Evolutionary conservation across 2,113 vertebrate genomes (phyloP), one percentile per base, ranked within the genome.

Genomic region (Podarcis muralis): DNA sequence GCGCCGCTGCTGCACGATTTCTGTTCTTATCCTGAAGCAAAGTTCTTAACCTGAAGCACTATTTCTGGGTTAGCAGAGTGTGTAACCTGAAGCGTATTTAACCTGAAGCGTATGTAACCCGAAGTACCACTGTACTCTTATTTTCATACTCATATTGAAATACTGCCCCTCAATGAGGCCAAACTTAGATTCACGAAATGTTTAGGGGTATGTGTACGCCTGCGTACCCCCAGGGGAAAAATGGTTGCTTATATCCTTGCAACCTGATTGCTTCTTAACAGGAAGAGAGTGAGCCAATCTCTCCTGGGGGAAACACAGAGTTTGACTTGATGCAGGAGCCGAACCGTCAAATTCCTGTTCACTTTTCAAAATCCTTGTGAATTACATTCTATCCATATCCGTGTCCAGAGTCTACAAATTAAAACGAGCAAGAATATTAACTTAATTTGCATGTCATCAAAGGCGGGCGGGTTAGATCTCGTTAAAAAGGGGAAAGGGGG

Each of bases 381-480:
- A 84, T 1, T 82, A 84, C 32, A 72, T 69, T 22, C 79, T 83
- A 25, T 5, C 65, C 2, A 82, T 48, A 83, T 86, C 78, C 81
- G 37, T 81, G 6, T 82, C 76, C 22, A 81, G 81, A 37, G 32
- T 72, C 23, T 57, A 83, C 75, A 32, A 76, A 23, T 86, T 86
- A 84, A 93, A 87, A 72, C 83, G 32, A 87, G 43, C 77, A 92
- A 59, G 4, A 91, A 53, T 35, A 85, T 92, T 68, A 83, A 43
- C 88, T 79, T 35, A 89, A 87, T 84, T 88, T 93, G 30, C 81
- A 91, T 88, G 84, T 83, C 4, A 43, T 87, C 66, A 53, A 87
- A 80, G 37, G 40, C 35, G 53, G 37, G n/a, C 37, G 22, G 48
- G 2, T 11, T 76, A 66, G 43, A 74, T 86, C 79, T 85, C 48